Evolutionary conservation across 2,888 invertebrate genomes (phyloP).

Genomic region (Drosophila picticornis): DNA sequence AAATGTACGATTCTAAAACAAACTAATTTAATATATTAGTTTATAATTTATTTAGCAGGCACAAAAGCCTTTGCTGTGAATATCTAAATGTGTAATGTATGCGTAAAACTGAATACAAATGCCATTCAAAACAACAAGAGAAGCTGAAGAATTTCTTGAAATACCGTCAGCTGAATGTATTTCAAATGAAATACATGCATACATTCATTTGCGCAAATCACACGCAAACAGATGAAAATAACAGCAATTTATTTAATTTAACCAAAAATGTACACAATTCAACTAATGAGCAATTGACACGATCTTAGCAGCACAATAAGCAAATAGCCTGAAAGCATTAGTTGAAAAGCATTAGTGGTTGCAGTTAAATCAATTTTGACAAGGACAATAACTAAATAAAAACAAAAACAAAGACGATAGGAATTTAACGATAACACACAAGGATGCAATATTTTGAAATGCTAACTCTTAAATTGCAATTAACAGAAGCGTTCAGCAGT

Average conservation of each 20-base stretch:
- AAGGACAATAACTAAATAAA: slow-evolving; percentile 21
- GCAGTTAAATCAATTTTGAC: slow-evolving; percentile 39
- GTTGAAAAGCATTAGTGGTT: not conserved
- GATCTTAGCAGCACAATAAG: slow-evolving; percentile 30
- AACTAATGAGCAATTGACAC: slow-evolving; percentile 53
- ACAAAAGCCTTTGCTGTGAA: not conserved
- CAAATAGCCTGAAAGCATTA: slow-evolving; percentile 32
- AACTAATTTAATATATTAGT: not conserved
- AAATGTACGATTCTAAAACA: not conserved
- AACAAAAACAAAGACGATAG: not conserved
- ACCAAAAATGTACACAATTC: slow-evolving; percentile 45
- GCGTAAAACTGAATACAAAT: slow-evolving; percentile 6
- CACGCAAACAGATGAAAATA: slow-evolving; percentile 38
- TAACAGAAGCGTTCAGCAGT: slow-evolving; percentile 46
- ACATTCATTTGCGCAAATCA: slow-evolving; percentile 30
- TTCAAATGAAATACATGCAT: slow-evolving; percentile 23
- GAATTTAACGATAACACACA: slow-evolving; percentile 21
- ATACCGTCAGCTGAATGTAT: slow-evolving; percentile 8
- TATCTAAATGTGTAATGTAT: not conserved
- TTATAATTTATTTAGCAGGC: not conserved
- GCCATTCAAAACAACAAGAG: slow-evolving; percentile 23
- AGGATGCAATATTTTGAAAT: slow-evolving; percentile 20
- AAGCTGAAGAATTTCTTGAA: slow-evolving; percentile 17
- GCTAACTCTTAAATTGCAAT: slow-evolving; percentile 57
- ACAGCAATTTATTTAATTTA: slow-evolving; percentile 50